Base-by-base conservation (phyloP, 2,797 vertebrate genomes). In the Trachops cirrhosus region DNA sequence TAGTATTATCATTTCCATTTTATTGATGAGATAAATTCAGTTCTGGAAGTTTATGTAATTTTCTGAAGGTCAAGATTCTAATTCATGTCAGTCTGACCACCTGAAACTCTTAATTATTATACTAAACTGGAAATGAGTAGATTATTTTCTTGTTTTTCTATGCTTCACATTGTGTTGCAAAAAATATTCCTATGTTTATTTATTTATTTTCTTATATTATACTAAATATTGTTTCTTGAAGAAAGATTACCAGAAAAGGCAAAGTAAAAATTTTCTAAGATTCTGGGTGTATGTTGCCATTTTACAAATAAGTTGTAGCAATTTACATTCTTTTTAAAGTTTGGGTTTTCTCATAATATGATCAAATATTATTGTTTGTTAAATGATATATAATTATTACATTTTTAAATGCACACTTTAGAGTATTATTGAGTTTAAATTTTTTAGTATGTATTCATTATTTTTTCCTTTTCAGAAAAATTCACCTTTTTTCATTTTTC, bases 391-490 rank as follows among this genome's bases (percentile, higher is more conserved):
- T 41, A 34, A 48, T 59, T 52, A 57, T 59, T 52, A 68, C 32
- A 74, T 67, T 88, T 88, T 37, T 46, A 83, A 89, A 37, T 86
- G 41, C 6, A 85, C 11, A 82, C 1, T 37, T 11, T 57, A 29
- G n/a, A 59, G 9, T 85, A 54, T 54, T 54, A 64, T 21, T 70
- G 29, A 26, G 10, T 75, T 70, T 78, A 26, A 85, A 62, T 41
- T 19, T 75, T 89, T 70, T n/a, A 54, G 19, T 50, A 62, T 37
- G 3, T 10, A 57, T 83, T 89, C 26, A 89, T 21, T 89, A 32
- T 29, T 83, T n/a, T 93, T 79, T 26, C n/a, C 52, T 79, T 74
- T 87, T 88, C 29, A 52, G 92, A 62, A 88, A 87, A 87, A 93
- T 0, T 73, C 21, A 41, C 32, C 9, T 57, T 24, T 59, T 85